Evolutionary conservation across 2,797 vertebrate genomes (phyloP), one percentile per base, ranked within the genome.

Genomic region (Eospalax fontanierii): DNA sequence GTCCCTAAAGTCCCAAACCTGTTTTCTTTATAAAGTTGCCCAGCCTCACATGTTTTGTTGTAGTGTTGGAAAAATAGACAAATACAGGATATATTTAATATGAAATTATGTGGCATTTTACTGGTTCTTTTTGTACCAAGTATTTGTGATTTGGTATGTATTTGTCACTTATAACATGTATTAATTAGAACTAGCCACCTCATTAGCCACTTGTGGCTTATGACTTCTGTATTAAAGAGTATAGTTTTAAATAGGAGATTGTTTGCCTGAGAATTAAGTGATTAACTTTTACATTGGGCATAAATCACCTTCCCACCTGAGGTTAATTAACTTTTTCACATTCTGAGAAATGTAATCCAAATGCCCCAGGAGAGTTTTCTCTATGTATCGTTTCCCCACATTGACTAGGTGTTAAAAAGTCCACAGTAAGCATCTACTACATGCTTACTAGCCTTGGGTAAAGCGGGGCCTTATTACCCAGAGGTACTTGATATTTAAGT

Each of bases 291-390:
- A 88, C 63, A n/a, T 46, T 43, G 68, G 73, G 68, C 80, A 33
- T 57, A 81, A 75, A 38, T 79, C 79, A 71, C 88, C 54, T 94
- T 79, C 66, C 80, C 75, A 74, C 57, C 46, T 14, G 80, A 90
- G 85, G 59, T 73, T 78, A 95, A 87, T 68, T 81, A 91, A 81
- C 61, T 68, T 74, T 81, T 70, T 87, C 79, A 88, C 43, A 24
- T 70, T 46, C 61, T 73, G 71, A 65, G 73, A 91, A 92, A 75
- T 74, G 66, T 43, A 76, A 66, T 85, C 74, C 57, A 68, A 90
- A 80, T 76, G 57, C 46, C 70, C 65, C 70, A 38, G 10, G 66
- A 65, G 68, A 86, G 6, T 93, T 40, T 70, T 71, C 74, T 65
- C 54, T 65, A 79, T 73, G 61, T 71, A n/a, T 7, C 26, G 80